A percentile compares a stretch with the other conserved stretches of the same genome.
phyloP scores from a whole-genome alignment of 2,888 invertebrate species.

The Chromoteleia sp. region DNA sequence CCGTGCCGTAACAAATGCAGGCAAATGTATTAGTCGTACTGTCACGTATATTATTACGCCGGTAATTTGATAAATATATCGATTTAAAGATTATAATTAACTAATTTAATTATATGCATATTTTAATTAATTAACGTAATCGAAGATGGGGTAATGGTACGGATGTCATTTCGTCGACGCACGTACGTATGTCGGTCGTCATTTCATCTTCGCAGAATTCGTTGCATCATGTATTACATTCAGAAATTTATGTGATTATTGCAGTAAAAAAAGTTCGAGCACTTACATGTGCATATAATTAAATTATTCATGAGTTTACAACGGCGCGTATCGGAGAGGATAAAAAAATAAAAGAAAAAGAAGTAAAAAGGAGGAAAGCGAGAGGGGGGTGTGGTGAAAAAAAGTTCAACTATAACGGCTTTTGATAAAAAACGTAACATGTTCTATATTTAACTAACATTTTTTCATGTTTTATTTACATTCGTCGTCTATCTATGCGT shows the following conservation, averaged over 20 bases:
- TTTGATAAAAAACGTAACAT: conserved; percentile 76
- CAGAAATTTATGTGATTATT: conserved; percentile 31
- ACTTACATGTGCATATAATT: conserved; percentile 16
- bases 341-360: neutral
- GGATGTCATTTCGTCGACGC: conserved; percentile 23
- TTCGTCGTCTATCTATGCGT: conserved; percentile 42
- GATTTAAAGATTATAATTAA: conserved; percentile 52
- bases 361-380: neutral
- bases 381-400: too few species aligned
- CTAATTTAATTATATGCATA: conserved; percentile 60
- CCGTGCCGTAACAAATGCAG: conserved; percentile 26
- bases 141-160: conserved; percentile 33
- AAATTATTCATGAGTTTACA: conserved; percentile 27
- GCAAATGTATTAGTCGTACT: conserved; percentile 21
- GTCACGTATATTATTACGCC: conserved; percentile 9
- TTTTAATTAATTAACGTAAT: conserved; percentile 57
- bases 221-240: conserved; percentile 22
- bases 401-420: too few species aligned
- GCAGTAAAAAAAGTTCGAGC: conserved; percentile 17
- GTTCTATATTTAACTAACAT: conserved; percentile 82
- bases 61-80: conserved; percentile 50
- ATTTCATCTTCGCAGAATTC: conserved; percentile 39
- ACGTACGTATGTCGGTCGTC: conserved; percentile 15
- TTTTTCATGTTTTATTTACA: conserved; percentile 75
- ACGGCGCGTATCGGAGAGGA: too few species aligned